Conservation (phyloP, 2,797 vertebrate species). For the Sebastes hubbsi region DNA sequence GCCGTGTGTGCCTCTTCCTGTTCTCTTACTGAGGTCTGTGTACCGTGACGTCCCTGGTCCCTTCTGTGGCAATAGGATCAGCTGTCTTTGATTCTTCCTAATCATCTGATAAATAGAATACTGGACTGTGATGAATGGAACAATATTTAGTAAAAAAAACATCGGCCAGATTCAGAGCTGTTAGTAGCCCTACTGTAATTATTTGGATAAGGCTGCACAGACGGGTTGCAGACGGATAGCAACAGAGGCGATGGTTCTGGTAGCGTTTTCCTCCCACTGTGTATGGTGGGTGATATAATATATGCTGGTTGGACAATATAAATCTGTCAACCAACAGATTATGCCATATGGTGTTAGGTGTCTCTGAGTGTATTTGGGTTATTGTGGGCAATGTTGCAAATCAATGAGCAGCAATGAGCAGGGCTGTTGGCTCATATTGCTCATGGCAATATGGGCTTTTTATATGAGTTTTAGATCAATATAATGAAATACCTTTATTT, state of each 20-base stretch:
- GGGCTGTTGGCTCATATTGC: not conserved
- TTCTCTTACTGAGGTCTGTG: constrained; percentile 40
- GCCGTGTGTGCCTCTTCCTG: constrained; percentile 18
- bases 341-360: not conserved
- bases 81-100: constrained; percentile 15
- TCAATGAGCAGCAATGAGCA: not conserved
- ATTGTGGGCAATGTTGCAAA: not conserved
- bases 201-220: not conserved
- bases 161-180: not conserved
- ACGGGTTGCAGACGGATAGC: not conserved
- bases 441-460: not conserved
- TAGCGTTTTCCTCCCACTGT: not conserved
- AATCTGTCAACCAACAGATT: not conserved
- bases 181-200: not conserved
- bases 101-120: constrained; percentile 30
- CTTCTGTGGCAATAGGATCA: constrained; percentile 19
- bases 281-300: not conserved
- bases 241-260: not conserved
- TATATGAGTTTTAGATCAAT: not conserved
- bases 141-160: constrained; percentile 3
- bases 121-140: constrained; percentile 18
- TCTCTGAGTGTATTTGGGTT: not conserved
- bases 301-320: not conserved
- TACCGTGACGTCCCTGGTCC: constrained; percentile 12
- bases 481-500: not conserved